Evolutionary conservation across 2,888 invertebrate genomes (phyloP), one percentile per base, ranked within the genome.

Genomic region (Eudemis profundana): DNA sequence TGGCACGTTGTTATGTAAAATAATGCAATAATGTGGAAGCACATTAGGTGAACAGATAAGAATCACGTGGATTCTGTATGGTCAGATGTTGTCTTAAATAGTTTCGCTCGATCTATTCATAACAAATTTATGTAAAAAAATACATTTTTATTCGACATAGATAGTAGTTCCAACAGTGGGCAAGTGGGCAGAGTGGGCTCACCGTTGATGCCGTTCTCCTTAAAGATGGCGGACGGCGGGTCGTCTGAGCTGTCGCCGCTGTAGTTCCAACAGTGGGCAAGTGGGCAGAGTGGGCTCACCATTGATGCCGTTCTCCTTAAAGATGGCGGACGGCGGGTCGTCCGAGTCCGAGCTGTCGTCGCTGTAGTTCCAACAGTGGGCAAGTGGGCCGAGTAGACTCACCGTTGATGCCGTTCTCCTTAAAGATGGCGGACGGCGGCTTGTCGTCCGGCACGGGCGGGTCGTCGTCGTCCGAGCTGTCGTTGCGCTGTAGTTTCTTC

Each of bases 391-490:
- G 3, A 3, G 38, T 38, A 4, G 38, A 12, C 73, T 72, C 33
- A 85, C 89, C 89, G 65, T 87, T 84, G 49, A 80, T 67, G 15
- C 86, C 86, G 61, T 88, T 86, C 71, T 90, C 89, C 73, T 90
- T 90, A 73, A 90, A 77, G 70, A 87, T 82, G 40, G 92, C 93
- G 3, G 92, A 90, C 0, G 89, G 93, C 2, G 93, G 93, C 40
- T 84, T 88, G 69, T 91, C 87, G 38, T 85, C 83, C 5, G 90
- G 84, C 12, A 82, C 76, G 0, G 87, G 90, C 0, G 93, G 92
- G 42, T 91, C 93, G 46, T 91, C 94, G 17, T 92, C 93, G 63
- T 93, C 92, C 36, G 91, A 90, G 40, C 93, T 92, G 73, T 91
- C 89, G 70, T 83, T 89, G 66, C 93, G 82, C 53, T 93, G 93